Percentiles rank a stretch among this genome's conserved stretches.
These are phyloP conservation scores for Cephus nigrinus DNA, from an alignment of 2,888 invertebrate species.

Conservation along the genomic window DNA sequence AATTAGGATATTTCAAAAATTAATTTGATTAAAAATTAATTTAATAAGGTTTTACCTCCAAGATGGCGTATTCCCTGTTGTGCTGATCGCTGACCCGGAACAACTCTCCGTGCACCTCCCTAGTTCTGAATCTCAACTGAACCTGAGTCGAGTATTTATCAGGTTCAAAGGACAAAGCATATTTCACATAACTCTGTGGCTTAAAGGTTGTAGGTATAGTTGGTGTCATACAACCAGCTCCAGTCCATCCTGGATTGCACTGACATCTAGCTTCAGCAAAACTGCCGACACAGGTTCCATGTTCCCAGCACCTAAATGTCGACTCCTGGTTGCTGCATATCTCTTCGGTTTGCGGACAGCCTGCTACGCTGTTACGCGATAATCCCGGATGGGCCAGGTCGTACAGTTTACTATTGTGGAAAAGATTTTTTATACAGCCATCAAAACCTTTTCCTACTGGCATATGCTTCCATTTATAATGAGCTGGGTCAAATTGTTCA, in stretches of 20 bases:
- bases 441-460: constrained; percentile 92
- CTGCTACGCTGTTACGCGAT: constrained; percentile 85
- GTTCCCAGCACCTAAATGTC: constrained; percentile 89
- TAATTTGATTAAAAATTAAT: background rate
- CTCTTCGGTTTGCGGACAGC: constrained; percentile 94
- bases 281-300: constrained; percentile 94
- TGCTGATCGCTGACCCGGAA: constrained; percentile 95
- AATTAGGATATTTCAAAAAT: background rate
- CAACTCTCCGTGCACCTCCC: constrained; percentile 92
- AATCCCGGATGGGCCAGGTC: constrained; percentile 94
- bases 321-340: constrained; percentile 89
- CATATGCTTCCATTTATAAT: constrained; percentile 92
- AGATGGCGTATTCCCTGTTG: constrained; percentile 91
- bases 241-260: constrained; percentile 96
- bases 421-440: constrained; percentile 95
- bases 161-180: constrained; percentile 93
- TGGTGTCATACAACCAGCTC: constrained; percentile 85
- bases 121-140: constrained; percentile 92
- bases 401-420: constrained; percentile 95
- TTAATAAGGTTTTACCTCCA: constrained; percentile 69
- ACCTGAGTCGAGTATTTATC: constrained; percentile 93
- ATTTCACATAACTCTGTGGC: constrained; percentile 95
- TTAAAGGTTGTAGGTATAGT: constrained; percentile 94
- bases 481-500: constrained; percentile 88
- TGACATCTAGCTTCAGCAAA: constrained; percentile 91